Evolutionary conservation across 2,113 vertebrate genomes (phyloP).

Genomic region (Antigone vipio): DNA sequence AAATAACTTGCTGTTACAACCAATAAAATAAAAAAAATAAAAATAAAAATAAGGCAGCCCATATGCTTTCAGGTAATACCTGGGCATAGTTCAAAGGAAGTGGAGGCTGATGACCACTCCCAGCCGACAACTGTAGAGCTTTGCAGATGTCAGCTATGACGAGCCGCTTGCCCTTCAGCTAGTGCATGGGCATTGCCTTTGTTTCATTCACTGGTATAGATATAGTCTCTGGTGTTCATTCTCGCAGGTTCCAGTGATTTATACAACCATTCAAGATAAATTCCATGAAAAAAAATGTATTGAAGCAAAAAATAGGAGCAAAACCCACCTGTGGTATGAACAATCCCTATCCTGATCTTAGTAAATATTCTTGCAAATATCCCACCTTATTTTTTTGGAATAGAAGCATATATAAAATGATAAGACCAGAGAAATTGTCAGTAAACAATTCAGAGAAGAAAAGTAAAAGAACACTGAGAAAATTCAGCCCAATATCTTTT

Average conservation of each 20-base stretch:
- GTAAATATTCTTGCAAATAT: not conserved
- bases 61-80: not conserved
- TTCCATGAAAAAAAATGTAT: not conserved
- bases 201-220: not conserved
- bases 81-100: not conserved
- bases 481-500: not conserved
- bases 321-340: not conserved
- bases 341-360: not conserved
- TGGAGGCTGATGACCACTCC: not conserved
- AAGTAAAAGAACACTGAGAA: not conserved
- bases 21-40: not conserved
- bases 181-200: not conserved
- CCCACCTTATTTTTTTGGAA: not conserved
- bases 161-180: not conserved
- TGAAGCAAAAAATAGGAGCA: not conserved
- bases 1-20: not conserved
- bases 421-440: not conserved
- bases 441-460: not conserved
- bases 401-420: not conserved
- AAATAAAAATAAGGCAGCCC: not conserved
- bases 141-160: accelerated
- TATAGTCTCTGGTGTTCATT: not conserved
- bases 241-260: not conserved
- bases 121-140: not conserved
- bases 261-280: not conserved